Conservation (phyloP, 2,113 vertebrate genomes). For the Microtus pennsylvanicus region DNA sequence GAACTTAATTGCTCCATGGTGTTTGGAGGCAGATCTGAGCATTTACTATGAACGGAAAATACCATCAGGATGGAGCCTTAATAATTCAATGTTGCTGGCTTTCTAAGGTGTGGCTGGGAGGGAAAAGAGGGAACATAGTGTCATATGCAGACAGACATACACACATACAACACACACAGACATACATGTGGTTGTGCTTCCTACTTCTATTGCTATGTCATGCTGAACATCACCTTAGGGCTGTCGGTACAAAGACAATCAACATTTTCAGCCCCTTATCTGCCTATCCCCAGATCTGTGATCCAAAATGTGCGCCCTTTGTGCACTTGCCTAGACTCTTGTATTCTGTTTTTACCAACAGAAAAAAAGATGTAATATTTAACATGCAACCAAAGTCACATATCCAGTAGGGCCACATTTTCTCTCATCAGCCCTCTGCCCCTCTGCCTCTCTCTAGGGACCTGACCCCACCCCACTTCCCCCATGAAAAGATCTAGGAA, state of each 20-base stretch:
- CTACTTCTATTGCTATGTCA: neutral
- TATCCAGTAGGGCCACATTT: neutral
- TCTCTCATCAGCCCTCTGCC: neutral
- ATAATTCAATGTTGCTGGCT: neutral
- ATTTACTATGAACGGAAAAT: neutral
- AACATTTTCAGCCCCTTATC: no score
- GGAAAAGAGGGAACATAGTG: no score
- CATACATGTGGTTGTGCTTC: neutral
- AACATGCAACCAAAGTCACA: neutral
- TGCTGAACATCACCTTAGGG: neutral
- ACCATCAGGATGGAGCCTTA: neutral
- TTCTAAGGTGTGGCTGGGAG: neutral
- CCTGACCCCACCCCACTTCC: neutral
- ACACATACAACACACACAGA: neutral
- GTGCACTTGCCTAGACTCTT: neutral
- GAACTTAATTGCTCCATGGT: neutral
- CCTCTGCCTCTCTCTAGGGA: neutral
- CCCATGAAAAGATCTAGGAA: neutral
- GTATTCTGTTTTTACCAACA: neutral
- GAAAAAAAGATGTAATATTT: neutral
- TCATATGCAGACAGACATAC: no score
- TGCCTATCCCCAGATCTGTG: neutral
- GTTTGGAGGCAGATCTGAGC: neutral
- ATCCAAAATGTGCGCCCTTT: neutral
- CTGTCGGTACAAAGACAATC: neutral